A percentile compares a stretch with the other conserved stretches of the same genome.
Conservation (phyloP, 1,140 invertebrate genomes). For the Zaprionus taronus region DNA sequence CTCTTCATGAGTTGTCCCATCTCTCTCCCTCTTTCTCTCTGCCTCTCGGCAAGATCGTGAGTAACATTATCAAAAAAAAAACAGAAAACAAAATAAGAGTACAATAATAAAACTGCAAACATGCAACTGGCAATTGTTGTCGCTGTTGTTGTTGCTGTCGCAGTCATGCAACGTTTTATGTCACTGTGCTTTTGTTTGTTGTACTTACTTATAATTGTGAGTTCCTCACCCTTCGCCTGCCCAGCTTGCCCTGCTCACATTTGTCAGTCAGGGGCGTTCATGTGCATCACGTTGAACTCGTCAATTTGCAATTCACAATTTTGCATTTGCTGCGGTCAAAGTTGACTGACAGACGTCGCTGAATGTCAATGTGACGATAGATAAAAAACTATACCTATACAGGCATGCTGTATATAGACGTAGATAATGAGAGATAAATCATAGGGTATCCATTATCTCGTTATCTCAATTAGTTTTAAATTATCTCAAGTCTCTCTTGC, state of each 20-base stretch:
- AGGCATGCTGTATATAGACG: background rate
- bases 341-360: constrained; percentile 68
- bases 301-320: constrained; percentile 46
- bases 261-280: constrained; percentile 76
- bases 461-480: constrained; percentile 60
- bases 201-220: constrained; percentile 66
- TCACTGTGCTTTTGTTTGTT: constrained; percentile 49
- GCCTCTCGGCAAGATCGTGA: constrained; percentile 33
- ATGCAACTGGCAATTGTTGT: constrained; percentile 58
- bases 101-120: constrained; percentile 61
- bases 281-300: constrained; percentile 51
- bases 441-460: constrained; percentile 22
- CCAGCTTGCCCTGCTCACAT: constrained; percentile 18
- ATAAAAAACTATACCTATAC: constrained; percentile 5
- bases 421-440: constrained; percentile 3
- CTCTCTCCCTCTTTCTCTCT: background rate
- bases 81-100: constrained; percentile 11
- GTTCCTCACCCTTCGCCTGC: constrained; percentile 15
- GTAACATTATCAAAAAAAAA: constrained; percentile 39
- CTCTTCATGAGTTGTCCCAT: background rate
- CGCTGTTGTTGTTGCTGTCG: background rate
- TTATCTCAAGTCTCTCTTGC: constrained; percentile 42
- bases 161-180: constrained; percentile 69
- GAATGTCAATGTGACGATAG: constrained; percentile 57
- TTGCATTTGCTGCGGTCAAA: constrained; percentile 69